Conservation (phyloP, 2,113 vertebrate species). For the Myotis yumanensis region DNA sequence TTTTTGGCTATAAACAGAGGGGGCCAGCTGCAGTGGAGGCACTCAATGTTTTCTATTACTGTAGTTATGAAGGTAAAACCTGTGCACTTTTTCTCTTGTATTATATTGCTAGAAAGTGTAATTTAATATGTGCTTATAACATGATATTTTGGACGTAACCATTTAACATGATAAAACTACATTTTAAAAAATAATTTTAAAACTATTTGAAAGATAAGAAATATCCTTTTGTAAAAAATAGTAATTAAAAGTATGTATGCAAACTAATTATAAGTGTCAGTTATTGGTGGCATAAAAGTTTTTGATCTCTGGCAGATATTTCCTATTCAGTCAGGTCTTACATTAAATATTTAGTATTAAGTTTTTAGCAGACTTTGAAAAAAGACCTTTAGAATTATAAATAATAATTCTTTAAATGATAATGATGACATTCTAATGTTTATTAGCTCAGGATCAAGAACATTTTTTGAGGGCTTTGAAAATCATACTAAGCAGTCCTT, state of each 20-base stretch:
- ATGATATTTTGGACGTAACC: conserved; percentile 11
- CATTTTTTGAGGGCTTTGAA: conserved; percentile 27
- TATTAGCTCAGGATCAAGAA: conserved; percentile 18
- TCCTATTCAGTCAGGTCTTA: background rate
- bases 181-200: background rate
- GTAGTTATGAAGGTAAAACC: conserved; percentile 91
- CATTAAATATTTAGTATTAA: conserved; percentile 23
- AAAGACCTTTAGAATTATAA: conserved; percentile 25
- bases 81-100: conserved; percentile 20
- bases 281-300: background rate
- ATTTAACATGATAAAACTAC: background rate
- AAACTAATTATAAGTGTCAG: conserved; percentile 35
- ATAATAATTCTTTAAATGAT: conserved; percentile 32
- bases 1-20: conserved; percentile 97
- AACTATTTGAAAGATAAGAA: conserved; percentile 11
- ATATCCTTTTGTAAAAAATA: background rate
- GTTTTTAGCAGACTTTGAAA: conserved; percentile 35
- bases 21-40: conserved; percentile 95
- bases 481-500: background rate
- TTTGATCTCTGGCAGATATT: background rate
- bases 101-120: background rate
- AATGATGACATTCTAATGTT: background rate
- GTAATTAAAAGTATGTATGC: background rate
- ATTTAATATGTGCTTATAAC: conserved; percentile 9
- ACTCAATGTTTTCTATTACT: conserved; percentile 98